Conservation (phyloP, 2,797 vertebrate species). For the Apodemus agrarius region DNA sequence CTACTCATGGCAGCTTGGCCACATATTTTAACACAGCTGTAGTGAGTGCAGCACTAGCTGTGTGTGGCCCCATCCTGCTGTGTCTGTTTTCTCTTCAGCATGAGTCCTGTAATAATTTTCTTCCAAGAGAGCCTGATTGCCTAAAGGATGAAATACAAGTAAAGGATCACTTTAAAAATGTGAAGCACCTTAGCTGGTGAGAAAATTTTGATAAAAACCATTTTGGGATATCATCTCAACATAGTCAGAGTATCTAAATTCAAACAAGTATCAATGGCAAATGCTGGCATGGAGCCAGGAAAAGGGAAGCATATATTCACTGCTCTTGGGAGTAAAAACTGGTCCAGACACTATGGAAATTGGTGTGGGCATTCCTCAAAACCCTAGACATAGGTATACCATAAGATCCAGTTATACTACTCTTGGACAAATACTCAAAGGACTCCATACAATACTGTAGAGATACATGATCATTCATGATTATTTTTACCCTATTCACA, state of each 20-base stretch:
- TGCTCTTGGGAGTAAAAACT: neutral
- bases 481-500: neutral
- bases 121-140: slow-evolving; percentile 41
- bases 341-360: neutral
- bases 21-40: slow-evolving; percentile 74
- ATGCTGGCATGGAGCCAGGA: too few species aligned
- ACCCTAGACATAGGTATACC: neutral
- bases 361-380: neutral
- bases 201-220: neutral
- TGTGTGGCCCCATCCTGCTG: slow-evolving; percentile 64
- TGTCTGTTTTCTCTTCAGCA: slow-evolving; percentile 77
- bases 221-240: neutral
- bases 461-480: neutral
- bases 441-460: neutral
- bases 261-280: neutral
- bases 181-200: neutral
- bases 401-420: neutral
- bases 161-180: neutral
- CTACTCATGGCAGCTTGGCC: slow-evolving; percentile 72
- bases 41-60: slow-evolving; percentile 75
- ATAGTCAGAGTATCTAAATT: neutral
- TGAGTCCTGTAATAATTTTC: slow-evolving; percentile 26
- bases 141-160: neutral
- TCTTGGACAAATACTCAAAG: neutral
- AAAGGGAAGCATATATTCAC: neutral